Base-by-base conservation (phyloP, 2,113 vertebrate species). In the Lophotis ruficrista region DNA sequence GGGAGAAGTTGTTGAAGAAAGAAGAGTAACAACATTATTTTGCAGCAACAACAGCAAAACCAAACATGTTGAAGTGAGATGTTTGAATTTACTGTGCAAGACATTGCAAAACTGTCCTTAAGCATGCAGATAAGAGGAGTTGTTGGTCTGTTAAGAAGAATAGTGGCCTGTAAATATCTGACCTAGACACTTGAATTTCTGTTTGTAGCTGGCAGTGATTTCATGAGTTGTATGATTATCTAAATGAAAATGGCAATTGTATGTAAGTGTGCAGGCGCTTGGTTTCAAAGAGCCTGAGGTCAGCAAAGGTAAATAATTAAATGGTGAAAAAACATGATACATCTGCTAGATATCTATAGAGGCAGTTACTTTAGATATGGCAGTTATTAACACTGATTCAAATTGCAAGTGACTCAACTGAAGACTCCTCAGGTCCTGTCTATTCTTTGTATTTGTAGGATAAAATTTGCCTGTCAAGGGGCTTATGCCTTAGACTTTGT, bases 1-100 rank as follows among this genome's bases (percentile, higher is more conserved):
- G 78, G 58, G 65, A 69, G 89, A 68, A 89, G 43, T 83, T 96
- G 60, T 43, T 76, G 89, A 89, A 94, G 69, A 94, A 97, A 93
- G 88, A 69, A 66, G 57, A 93, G 60, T 88, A 71, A 10, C 81
- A 86, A 90, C 91, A 37, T 92, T 75, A 75, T 54, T 91, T 89
- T 90, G 43, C 57, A 72, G 33, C 35, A 69, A 47, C 28, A 84
- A 45, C 45, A 84, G 21, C 75, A 72, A 71, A 95, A 21, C 1
- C 83, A 95, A 92, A 75, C 53, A 64, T 84, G 90, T 92, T 60
- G 37, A 58, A 83, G 38, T 83, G 73, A 90, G 28, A 56, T 45
- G 10, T 68, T 94, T 73, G 73, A 92, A 33, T 87, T 81, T 81
- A 54, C 28, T 78, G 14, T 16, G 13, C 21, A 79, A 84, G 89